These are phyloP conservation scores for Barnardius zonarius DNA, from an alignment of 2,113 vertebrate species.

Conservation along the genomic window DNA sequence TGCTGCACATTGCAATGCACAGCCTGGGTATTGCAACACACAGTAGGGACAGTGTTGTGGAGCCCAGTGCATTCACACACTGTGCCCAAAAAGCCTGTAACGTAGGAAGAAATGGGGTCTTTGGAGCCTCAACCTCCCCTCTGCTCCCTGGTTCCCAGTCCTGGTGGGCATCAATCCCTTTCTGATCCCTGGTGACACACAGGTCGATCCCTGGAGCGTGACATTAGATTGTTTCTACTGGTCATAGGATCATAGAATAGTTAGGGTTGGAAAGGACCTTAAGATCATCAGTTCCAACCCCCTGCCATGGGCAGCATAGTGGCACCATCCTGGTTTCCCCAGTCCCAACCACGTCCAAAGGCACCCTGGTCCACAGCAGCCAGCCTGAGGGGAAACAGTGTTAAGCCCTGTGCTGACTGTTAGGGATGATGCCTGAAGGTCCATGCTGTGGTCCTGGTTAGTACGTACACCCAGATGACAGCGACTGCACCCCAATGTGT, in stretches of 20 bases:
- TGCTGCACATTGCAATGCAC: rapidly evolving
- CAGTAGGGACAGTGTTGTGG: rapidly evolving
- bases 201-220: rapidly evolving
- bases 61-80: rapidly evolving
- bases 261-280: not conserved
- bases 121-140: not conserved
- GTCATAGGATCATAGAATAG: not conserved
- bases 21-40: too few relatives aligned
- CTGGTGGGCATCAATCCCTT: not conserved
- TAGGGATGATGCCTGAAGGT: not conserved
- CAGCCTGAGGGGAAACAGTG: rapidly evolving
- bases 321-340: not conserved
- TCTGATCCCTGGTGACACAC: not conserved
- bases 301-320: not conserved
- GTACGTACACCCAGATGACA: not conserved
- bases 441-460: rapidly evolving
- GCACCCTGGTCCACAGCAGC: rapidly evolving
- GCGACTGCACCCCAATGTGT: rapidly evolving
- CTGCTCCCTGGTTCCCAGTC: not conserved
- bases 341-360: rapidly evolving
- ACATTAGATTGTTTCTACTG: not conserved
- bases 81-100: not conserved
- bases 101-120: rapidly evolving
- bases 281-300: not conserved
- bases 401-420: not conserved